A percentile compares a stretch with the other conserved stretches of the same genome.
These are phyloP conservation scores for Cryptocheilus praepositus DNA, from an alignment of 2,888 invertebrate genomes.

Conservation along the genomic window DNA sequence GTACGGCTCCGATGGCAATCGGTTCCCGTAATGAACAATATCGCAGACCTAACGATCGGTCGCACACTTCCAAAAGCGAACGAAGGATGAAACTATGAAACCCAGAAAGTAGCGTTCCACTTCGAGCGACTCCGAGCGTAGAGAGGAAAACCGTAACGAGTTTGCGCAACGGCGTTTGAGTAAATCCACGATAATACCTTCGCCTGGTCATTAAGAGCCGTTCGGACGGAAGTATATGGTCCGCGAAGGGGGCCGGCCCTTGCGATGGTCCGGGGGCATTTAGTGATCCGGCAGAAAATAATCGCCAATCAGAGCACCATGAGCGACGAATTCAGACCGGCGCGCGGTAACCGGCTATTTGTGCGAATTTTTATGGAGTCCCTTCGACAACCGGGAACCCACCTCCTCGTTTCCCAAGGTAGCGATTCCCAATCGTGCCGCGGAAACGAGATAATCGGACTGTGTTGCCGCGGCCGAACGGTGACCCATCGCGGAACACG, in stretches of 20 bases:
- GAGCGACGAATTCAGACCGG: slow-evolving; percentile 36
- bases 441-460: slow-evolving; percentile 50
- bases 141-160: not conserved
- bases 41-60: no score
- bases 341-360: slow-evolving; percentile 37
- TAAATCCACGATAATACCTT: no score
- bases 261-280: slow-evolving; percentile 3
- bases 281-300: slow-evolving; percentile 28
- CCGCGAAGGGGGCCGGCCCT: not conserved
- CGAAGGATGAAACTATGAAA: no score
- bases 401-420: slow-evolving; percentile 50
- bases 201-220: no score
- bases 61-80: no score
- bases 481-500: slow-evolving; percentile 44
- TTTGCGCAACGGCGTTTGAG: no score
- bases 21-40: no score
- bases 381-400: slow-evolving; percentile 11
- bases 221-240: not conserved
- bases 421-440: slow-evolving; percentile 46
- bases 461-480: slow-evolving; percentile 25
- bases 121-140: not conserved
- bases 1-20: slow-evolving; percentile 1
- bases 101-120: no score
- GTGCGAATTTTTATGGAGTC: slow-evolving; percentile 34
- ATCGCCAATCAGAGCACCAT: slow-evolving; percentile 37